A percentile compares a stretch with the other conserved stretches of the same genome.
phyloP scores from a whole-genome alignment of 2,888 invertebrate species.

The Serrognathus titanus region DNA sequence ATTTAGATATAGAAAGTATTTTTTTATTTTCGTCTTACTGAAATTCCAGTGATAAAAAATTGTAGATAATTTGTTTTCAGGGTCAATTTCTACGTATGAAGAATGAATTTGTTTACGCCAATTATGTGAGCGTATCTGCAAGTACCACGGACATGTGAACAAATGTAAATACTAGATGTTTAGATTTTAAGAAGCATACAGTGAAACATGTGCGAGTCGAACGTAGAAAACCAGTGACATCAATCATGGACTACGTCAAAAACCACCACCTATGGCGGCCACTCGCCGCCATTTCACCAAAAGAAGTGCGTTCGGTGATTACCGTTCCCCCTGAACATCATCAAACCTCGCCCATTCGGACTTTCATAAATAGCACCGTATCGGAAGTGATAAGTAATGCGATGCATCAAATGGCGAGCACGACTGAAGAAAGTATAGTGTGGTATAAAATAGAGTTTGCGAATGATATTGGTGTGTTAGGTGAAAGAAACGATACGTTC shows the following conservation, averaged over 20 bases:
- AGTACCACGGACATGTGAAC: too few relatives aligned
- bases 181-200: too few relatives aligned
- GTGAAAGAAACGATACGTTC: slow-evolving; percentile 16
- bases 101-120: too few relatives aligned
- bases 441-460: slow-evolving; percentile 39
- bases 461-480: slow-evolving; percentile 13
- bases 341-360: background rate
- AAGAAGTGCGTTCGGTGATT: slow-evolving; percentile 26
- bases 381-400: slow-evolving; percentile 15
- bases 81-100: too few relatives aligned
- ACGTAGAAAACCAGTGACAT: background rate
- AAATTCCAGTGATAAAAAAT: too few relatives aligned
- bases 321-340: slow-evolving; percentile 14
- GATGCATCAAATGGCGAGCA: slow-evolving; percentile 5
- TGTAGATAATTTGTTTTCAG: too few relatives aligned
- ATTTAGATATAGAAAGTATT: too few relatives aligned
- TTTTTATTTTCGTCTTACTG: too few relatives aligned
- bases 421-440: slow-evolving; percentile 26
- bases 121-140: too few relatives aligned
- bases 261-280: slow-evolving; percentile 37
- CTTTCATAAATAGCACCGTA: slow-evolving; percentile 15
- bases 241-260: slow-evolving; percentile 32
- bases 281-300: slow-evolving; percentile 33
- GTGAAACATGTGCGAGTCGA: background rate
- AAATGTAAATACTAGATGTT: too few relatives aligned